Evolutionary conservation across 2,888 invertebrate species (phyloP), one percentile per base, ranked within the genome.

Genomic region (Linnaemya tessellans): DNA sequence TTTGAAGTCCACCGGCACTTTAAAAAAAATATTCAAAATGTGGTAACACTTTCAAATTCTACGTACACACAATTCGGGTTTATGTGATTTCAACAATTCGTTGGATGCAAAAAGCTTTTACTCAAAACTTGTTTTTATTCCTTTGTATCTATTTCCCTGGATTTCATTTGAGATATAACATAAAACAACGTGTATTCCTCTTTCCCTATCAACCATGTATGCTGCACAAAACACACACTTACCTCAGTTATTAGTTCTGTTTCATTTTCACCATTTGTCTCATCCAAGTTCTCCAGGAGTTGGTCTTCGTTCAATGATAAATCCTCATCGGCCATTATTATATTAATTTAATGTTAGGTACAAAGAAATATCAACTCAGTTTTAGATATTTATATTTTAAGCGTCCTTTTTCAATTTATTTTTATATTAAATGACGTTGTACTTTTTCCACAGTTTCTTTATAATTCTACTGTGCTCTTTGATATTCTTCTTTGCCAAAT

Each of bases 321-420:
- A 89, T 93, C 93, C 90, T 93, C 93, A 89, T 93, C 93, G 86
- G 93, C 93, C 93, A 93, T 93, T 88, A 88, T 89, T 74, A 54
- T 84, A 46, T 77, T 10, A 67, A 51, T 41, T 65, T 56, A 11
- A 30, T 13, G n/a, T 46, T 18, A 41, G 13, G 15, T 65, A 38
- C n/a, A n/a, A 65, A 56, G 54, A 49, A 20, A 0, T 49, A 49
- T 1, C 1, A 13, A 54, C 30, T 74, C 35, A 41, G 65, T 60
- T 54, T 81, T 60, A 79, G 18, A 18, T 20, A 62, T 62, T 62
- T 62, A n/a, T 35, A 51, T 67, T 58, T 62, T 56, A 68, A 51
- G 58, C 43, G 67, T 79, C 54, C 46, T 82, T 78, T 68, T 22
- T 67, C 11, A 22, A 49, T 25, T 77, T 30, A 30, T 64, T 41